Evolutionary conservation across 2,888 invertebrate species (phyloP), one percentile per base, ranked within the genome.

Genomic region (Eueremaeus valkanovi): DNA sequence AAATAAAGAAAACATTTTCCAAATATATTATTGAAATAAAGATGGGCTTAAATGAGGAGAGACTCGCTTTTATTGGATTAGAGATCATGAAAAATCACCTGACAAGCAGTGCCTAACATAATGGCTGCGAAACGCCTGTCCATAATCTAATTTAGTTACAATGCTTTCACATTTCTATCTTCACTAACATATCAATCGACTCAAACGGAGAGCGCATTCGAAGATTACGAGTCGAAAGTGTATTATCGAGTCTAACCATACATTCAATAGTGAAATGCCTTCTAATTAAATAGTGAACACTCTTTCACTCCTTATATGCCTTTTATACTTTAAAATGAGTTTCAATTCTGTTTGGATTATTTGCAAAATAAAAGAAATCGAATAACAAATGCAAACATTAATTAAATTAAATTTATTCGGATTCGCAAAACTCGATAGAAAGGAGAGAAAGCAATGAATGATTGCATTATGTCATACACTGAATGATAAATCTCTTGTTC

Each of bases 171-270:
- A 31, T 36, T 31, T n/a, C 3, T 33, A 3, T 66, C 21, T 66
- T n/a, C 18, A 66, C 66, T 66, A 66, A 66, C 66, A 66, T 66
- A 66, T 36, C 66, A 36, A 66, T 66, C 66, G 36, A 66, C 36
- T 66, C 9, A 11, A 66, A 21, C 6, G 51, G 6, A n/a, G 24
- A 55, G n/a, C 55, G 61, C 61, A 61, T 61, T 61, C 21, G 13
- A 11, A 31, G 11, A 61, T 61, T 61, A n/a, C 16, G 29, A 13
- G 27, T 13, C 16, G n/a, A n/a, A n/a, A 61, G 61, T 61, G 27
- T 61, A 61, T 61, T 61, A 61, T 61, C 29, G 13, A 24, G 24
- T 61, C 31, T 24, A 61, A 61, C 33, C 13, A 61, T 61, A 29
- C 1, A 61, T 61, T 61, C 61, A 61, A 61, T n/a, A n/a, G n/a